Percentiles rank a stretch among this genome's conserved stretches.
These are phyloP conservation scores for Zapornia atra DNA, from an alignment of 2,113 vertebrate genomes.

Conservation along the genomic window DNA sequence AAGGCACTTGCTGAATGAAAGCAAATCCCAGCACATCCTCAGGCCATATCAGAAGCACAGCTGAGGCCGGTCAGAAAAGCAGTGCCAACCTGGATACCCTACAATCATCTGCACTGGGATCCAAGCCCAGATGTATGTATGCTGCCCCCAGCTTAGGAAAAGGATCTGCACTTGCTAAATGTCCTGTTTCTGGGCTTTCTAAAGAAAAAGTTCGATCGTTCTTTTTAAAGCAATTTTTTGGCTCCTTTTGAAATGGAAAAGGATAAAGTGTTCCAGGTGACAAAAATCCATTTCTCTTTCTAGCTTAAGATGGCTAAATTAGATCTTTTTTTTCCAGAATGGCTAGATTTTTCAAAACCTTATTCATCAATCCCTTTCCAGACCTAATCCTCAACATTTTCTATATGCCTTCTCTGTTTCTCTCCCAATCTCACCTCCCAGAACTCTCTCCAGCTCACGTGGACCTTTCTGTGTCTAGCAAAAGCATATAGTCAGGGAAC, in stretches of 20 bases:
- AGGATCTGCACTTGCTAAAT: background rate
- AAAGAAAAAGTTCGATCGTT: background rate
- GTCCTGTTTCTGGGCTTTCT: background rate
- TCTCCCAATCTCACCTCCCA: background rate
- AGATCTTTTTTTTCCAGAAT: background rate
- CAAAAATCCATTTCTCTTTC: background rate
- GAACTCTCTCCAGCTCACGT: background rate
- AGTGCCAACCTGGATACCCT: background rate
- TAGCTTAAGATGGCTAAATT: background rate
- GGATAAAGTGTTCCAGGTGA: background rate
- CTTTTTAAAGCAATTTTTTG: background rate
- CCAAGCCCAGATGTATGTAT: background rate
- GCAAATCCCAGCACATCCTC: background rate
- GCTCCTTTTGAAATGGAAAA: background rate
- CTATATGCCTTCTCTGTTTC: background rate
- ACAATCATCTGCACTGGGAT: rapidly evolving
- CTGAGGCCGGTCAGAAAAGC: background rate
- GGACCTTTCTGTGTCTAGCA: background rate
- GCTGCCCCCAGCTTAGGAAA: background rate
- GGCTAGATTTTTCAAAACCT: background rate
- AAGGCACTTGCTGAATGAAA: background rate
- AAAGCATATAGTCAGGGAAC: background rate
- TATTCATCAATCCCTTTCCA: background rate
- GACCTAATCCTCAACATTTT: background rate
- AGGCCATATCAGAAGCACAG: background rate